Evolutionary conservation across 2,797 vertebrate genomes (phyloP).

Genomic region (Tokudaia tokunoshimensis): DNA sequence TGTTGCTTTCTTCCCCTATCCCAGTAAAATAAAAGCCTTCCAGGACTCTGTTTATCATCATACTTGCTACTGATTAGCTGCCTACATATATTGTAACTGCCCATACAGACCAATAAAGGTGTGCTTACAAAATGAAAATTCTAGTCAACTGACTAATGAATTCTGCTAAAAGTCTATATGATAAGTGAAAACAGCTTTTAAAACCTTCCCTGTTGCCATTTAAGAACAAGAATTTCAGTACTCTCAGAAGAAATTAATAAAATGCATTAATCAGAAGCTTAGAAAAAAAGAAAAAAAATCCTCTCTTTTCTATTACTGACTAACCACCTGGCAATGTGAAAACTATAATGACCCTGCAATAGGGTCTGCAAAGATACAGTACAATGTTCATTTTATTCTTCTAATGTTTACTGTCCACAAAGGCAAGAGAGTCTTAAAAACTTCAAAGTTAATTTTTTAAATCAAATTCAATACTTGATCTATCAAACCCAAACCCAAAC

Average conservation of each 20-base stretch:
- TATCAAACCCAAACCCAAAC: background rate
- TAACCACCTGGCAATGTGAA: background rate
- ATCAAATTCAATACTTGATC: slow-evolving; percentile 32
- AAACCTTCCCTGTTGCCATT: slow-evolving; percentile 11
- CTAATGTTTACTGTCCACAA: slow-evolving; percentile 27
- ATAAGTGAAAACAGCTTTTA: slow-evolving; percentile 12
- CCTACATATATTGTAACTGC: slow-evolving; percentile 58
- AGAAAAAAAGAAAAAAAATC: background rate
- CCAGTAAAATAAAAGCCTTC: background rate
- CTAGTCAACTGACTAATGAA: slow-evolving; percentile 79
- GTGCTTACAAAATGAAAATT: slow-evolving; percentile 70
- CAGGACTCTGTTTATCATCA: slow-evolving; percentile 82
- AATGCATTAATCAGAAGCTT: slow-evolving; percentile 23
- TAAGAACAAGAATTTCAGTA: slow-evolving; percentile 61
- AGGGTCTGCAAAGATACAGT: background rate
- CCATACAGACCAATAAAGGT: slow-evolving; percentile 78
- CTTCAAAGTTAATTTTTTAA: slow-evolving; percentile 42
- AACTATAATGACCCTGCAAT: background rate
- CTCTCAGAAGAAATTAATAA: slow-evolving; percentile 43
- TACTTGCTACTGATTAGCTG: slow-evolving; percentile 84
- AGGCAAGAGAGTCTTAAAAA: slow-evolving; percentile 42
- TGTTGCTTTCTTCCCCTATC: slow-evolving; percentile 61
- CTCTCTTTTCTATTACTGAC: background rate
- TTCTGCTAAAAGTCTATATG: slow-evolving; percentile 58
- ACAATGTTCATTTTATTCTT: background rate